Evolutionary conservation across 2,888 invertebrate species (phyloP).

Genomic region (Autographa pulchrina): DNA sequence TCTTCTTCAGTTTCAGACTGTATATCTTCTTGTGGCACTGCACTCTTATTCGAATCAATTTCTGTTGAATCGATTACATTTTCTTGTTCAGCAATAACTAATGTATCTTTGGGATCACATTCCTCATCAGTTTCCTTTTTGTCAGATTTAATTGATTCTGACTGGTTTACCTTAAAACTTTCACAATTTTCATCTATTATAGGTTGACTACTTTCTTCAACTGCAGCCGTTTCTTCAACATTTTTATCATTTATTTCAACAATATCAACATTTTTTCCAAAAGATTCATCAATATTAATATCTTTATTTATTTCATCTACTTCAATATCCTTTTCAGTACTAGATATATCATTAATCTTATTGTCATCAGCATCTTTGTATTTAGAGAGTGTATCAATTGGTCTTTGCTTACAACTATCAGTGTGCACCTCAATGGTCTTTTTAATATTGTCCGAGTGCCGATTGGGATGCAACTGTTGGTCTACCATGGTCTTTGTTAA

Average conservation of each 20-base stretch:
- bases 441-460: slow-evolving; percentile 83
- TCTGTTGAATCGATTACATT: slow-evolving; percentile 27
- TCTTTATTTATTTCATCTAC: slow-evolving; percentile 29
- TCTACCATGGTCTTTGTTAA: slow-evolving; percentile 86
- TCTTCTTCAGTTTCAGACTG: slow-evolving; percentile 16
- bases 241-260: not conserved
- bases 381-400: slow-evolving; percentile 61
- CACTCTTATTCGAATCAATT: slow-evolving; percentile 18
- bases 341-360: slow-evolving; percentile 33
- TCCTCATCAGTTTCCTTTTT: slow-evolving; percentile 16
- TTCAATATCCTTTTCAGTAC: slow-evolving; percentile 40
- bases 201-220: not conserved
- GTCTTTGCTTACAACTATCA: slow-evolving; percentile 74
- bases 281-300: slow-evolving; percentile 22
- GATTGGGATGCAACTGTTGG: slow-evolving; percentile 81
- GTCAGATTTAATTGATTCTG: slow-evolving; percentile 10
- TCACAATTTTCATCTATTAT: not conserved
- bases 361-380: slow-evolving; percentile 49
- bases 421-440: slow-evolving; percentile 86
- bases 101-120: slow-evolving; percentile 10
- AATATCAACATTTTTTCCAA: slow-evolving; percentile 22
- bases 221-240: not conserved
- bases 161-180: not conserved
- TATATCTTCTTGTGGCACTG: slow-evolving; percentile 12
- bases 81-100: slow-evolving; percentile 30